Conservation (phyloP, 2,797 vertebrate genomes). For the Cryptoprocta ferox region DNA sequence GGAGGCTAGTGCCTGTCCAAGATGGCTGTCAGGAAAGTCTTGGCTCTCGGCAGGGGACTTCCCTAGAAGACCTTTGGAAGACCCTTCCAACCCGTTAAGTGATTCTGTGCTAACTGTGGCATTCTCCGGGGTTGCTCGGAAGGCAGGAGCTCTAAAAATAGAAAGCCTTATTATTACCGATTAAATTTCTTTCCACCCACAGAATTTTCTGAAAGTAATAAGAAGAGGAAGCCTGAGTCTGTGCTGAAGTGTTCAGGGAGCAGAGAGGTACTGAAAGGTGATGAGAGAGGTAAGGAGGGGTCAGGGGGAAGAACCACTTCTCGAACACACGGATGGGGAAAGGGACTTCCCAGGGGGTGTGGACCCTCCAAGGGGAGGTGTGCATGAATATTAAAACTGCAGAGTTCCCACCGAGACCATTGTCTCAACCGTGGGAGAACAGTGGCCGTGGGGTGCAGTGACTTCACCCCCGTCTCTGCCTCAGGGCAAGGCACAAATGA, state of each 20-base stretch:
- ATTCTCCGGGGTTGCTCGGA: constrained; percentile 63
- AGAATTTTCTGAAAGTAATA: constrained; percentile 77
- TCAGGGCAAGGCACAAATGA: not conserved
- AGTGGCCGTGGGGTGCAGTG: accelerated
- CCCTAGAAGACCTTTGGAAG: constrained; percentile 69
- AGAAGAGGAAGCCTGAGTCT: constrained; percentile 70
- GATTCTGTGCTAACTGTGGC: not conserved
- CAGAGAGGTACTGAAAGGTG: constrained; percentile 6
- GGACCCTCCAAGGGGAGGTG: accelerated
- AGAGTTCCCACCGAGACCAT: accelerated
- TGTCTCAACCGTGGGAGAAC: not conserved
- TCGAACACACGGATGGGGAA: not conserved
- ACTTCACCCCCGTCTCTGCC: not conserved
- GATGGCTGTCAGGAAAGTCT: constrained; percentile 31
- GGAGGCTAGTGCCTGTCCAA: not conserved
- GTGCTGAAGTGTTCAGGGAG: constrained; percentile 47
- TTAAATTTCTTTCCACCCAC: constrained; percentile 81
- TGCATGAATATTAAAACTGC: accelerated
- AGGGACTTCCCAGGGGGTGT: accelerated
- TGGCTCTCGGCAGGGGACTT: constrained; percentile 9
- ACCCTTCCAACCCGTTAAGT: constrained; percentile 65
- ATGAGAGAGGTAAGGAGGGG: not conserved
- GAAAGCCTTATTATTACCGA: constrained; percentile 77
- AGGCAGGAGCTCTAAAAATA: constrained; percentile 80
- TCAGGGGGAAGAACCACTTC: not conserved